These are phyloP conservation scores for Enhydra lutris DNA, from an alignment of 2,113 vertebrate genomes.

Conservation along the genomic window DNA sequence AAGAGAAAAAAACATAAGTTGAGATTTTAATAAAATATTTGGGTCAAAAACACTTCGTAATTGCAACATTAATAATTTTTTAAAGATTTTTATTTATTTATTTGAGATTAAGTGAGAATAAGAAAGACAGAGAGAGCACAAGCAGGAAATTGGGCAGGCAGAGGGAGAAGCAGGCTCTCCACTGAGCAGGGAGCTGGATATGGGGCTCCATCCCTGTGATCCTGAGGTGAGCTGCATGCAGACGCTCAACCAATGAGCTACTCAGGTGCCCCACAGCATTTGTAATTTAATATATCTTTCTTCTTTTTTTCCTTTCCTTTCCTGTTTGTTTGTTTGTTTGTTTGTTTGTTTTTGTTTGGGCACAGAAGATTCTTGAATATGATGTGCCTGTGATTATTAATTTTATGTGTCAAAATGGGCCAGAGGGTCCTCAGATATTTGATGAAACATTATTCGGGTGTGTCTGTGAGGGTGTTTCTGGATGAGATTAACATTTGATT, in stretches of 20 bases:
- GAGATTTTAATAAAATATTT: slow-evolving; percentile 8
- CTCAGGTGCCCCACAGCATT: background rate
- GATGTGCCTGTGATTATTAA: background rate
- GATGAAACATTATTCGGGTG: background rate
- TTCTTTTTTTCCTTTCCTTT: background rate
- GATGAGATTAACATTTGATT: slow-evolving; percentile 1
- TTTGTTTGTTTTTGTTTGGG: background rate
- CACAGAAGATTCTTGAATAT: background rate
- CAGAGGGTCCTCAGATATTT: background rate
- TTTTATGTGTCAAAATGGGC: background rate
- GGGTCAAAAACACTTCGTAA: background rate
- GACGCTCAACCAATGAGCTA: too few relatives aligned
- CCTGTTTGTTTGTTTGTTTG: too few relatives aligned
- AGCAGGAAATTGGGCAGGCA: too few relatives aligned
- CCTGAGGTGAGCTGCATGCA: too few relatives aligned
- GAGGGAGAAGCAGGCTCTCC: too few relatives aligned
- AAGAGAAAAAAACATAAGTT: background rate
- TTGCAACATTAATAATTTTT: background rate
- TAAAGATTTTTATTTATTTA: too few relatives aligned
- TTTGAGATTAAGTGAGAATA: too few relatives aligned
- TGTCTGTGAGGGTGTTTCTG: background rate
- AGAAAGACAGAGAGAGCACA: too few relatives aligned
- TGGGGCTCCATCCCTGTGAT: too few relatives aligned
- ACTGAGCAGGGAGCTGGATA: too few relatives aligned
- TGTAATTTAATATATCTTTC: background rate